Evolutionary conservation across 2,888 invertebrate species (phyloP).

Genomic region (Endomychus coccineus): DNA sequence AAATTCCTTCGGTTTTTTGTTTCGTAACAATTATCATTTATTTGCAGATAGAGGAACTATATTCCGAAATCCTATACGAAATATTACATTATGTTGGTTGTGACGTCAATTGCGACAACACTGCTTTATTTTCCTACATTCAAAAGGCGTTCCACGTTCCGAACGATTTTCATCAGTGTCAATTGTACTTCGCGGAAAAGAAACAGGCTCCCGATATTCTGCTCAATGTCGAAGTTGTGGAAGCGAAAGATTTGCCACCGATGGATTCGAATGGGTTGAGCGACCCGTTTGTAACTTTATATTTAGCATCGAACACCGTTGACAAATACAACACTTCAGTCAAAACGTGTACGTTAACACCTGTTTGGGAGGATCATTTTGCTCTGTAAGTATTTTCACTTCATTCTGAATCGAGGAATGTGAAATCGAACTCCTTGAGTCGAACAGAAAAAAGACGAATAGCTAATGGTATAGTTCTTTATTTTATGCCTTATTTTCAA

Average conservation of each 20-base stretch:
- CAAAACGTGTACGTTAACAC: constrained; percentile 81
- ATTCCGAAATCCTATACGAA: constrained; percentile 75
- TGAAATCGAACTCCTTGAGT: no score
- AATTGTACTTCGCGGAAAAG: constrained; percentile 62
- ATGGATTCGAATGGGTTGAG: constrained; percentile 91
- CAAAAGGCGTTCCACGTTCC: constrained; percentile 77
- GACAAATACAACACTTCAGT: constrained; percentile 86
- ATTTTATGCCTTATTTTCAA: no score
- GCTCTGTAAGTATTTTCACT: constrained; percentile 93
- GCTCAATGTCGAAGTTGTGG: constrained; percentile 77
- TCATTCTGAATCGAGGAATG: no score
- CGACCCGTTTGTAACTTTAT: constrained; percentile 95
- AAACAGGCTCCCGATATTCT: constrained; percentile 80
- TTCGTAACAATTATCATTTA: no score
- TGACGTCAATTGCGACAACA: constrained; percentile 63
- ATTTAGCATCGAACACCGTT: constrained; percentile 66
- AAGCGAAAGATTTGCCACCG: constrained; percentile 75
- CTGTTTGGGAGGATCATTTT: constrained; percentile 96
- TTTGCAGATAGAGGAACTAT: constrained; percentile 76
- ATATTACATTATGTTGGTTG: constrained; percentile 78
- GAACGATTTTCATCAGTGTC: constrained; percentile 64
- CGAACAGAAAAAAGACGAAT: no score
- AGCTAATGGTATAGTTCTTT: no score
- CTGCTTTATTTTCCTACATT: constrained; percentile 63
- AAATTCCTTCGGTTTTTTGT: no score